Evolutionary conservation across 2,888 invertebrate genomes (phyloP).

Genomic region (Dryobotodes eremita): DNA sequence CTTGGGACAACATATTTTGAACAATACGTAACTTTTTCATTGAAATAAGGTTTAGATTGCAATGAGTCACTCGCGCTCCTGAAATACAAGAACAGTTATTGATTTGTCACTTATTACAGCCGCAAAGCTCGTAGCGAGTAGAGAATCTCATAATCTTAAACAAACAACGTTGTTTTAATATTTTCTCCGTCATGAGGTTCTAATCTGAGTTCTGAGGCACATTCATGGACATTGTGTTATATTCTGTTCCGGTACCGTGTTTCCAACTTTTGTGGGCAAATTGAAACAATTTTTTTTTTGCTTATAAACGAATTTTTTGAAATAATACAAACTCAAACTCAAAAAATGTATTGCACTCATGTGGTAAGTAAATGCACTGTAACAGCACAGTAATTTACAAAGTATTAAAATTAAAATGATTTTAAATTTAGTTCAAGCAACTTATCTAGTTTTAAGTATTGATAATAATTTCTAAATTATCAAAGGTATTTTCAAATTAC

Average conservation of each 20-base stretch:
- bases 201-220: no score
- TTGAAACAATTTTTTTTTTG: no score
- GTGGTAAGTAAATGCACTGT: neutral
- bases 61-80: neutral
- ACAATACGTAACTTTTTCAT: neutral
- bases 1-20: neutral
- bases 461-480: neutral
- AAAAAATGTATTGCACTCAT: neutral
- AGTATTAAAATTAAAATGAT: neutral
- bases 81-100: neutral
- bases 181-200: neutral
- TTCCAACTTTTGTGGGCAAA: no score
- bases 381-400: neutral
- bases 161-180: slow-evolving; percentile 7
- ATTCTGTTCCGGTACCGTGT: no score
- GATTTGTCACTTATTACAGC: neutral
- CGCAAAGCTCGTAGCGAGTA: neutral
- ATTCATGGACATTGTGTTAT: no score
- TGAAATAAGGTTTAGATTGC: neutral
- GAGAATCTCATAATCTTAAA: neutral
- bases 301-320: no score
- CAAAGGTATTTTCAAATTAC: neutral
- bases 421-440: neutral
- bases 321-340: no score
- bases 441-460: neutral